phyloP scores from a whole-genome alignment of 2,888 invertebrate genomes.

The Calliphora vomitoria region DNA sequence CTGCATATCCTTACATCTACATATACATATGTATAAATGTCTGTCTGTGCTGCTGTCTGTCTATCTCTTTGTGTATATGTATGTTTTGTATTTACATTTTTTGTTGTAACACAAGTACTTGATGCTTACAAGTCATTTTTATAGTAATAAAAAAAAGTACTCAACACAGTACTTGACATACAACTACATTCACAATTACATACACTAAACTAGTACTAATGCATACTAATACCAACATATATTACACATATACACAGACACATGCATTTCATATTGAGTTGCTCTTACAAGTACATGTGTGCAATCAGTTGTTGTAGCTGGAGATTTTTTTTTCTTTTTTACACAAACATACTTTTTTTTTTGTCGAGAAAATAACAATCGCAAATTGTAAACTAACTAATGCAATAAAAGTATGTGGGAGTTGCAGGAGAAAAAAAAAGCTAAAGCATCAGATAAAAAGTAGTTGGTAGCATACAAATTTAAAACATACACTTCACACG shows the following conservation, averaged over 20 bases:
- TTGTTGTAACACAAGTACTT: constrained; percentile 67
- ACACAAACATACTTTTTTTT: constrained; percentile 8
- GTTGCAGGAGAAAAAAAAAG: constrained; percentile 31
- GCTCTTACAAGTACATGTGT: neutral
- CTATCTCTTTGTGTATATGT: neutral
- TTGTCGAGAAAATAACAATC: constrained; percentile 60
- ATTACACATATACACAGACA: neutral
- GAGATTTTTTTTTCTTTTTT: neutral
- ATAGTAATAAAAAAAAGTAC: constrained; percentile 39
- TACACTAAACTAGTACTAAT: constrained; percentile 33
- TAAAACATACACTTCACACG: constrained; percentile 15
- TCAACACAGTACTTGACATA: constrained; percentile 66
- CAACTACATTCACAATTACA: constrained; percentile 51
- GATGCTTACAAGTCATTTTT: constrained; percentile 68
- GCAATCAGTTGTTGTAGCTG: constrained; percentile 46
- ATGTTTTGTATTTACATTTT: constrained; percentile 43
- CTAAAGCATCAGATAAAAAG: constrained; percentile 42
- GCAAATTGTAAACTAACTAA: constrained; percentile 70
- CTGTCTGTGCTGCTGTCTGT: constrained; percentile 8
- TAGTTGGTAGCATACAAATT: constrained; percentile 42
- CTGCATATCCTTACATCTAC: neutral
- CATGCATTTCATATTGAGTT: neutral
- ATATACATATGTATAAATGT: neutral
- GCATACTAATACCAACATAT: constrained; percentile 37
- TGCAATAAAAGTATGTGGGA: constrained; percentile 72